Conservation (phyloP, 2,797 vertebrate species). For the Neosilurus hyrtlii region DNA sequence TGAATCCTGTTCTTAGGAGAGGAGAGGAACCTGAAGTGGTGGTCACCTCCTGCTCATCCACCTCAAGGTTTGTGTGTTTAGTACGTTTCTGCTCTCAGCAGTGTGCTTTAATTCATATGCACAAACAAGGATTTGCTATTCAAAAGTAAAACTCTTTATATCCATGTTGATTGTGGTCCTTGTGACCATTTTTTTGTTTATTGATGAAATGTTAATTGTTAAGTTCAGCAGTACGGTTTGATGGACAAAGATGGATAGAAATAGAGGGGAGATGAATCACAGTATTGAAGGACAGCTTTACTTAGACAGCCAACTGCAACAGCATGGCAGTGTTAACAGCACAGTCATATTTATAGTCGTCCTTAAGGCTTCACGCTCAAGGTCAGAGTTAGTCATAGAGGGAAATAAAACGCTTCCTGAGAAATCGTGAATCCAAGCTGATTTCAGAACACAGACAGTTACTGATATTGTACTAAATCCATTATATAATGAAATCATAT, state of each 20-base stretch:
- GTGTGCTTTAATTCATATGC: background rate
- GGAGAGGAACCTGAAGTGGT: no score
- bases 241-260: constrained; percentile 1
- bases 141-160: background rate
- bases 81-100: no score
- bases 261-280: constrained; percentile 13
- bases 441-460: constrained; percentile 60
- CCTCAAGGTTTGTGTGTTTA: no score
- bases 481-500: background rate
- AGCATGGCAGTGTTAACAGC: constrained; percentile 21
- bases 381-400: constrained; percentile 40
- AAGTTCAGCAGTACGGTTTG: background rate
- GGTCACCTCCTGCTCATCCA: no score
- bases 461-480: constrained; percentile 62
- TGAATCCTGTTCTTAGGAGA: no score
- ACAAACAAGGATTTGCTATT: background rate
- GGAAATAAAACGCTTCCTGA: constrained; percentile 2
- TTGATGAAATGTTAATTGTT: background rate
- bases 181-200: background rate
- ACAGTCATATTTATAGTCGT: constrained; percentile 23
- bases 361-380: constrained; percentile 34
- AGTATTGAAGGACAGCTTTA: constrained; percentile 28
- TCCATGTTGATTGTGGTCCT: no score
- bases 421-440: background rate
- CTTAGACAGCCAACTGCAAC: constrained; percentile 18